A percentile compares a stretch with the other conserved stretches of the same genome.
These are phyloP conservation scores for Cuniculus paca DNA, from an alignment of 2,797 vertebrate species.

Conservation along the genomic window DNA sequence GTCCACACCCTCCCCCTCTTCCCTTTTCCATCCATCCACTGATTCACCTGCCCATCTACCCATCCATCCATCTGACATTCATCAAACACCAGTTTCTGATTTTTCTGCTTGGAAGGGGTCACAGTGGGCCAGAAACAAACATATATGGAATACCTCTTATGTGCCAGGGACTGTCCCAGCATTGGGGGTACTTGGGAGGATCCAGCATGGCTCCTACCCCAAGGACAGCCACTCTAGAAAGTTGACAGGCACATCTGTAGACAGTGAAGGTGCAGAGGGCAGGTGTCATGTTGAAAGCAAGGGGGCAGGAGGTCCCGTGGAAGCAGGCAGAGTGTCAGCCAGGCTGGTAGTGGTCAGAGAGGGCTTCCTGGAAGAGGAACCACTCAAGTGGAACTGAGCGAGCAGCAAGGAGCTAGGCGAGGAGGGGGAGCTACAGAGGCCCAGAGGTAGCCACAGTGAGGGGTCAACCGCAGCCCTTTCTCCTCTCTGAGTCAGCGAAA, in stretches of 20 bases:
- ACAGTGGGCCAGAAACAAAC: neutral
- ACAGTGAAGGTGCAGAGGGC: neutral
- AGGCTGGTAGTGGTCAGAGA: neutral
- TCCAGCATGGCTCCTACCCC: neutral
- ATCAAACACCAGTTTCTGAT: neutral
- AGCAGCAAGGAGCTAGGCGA: conserved; percentile 72
- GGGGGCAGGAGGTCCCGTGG: neutral
- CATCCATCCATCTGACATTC: neutral
- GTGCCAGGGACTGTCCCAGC: neutral
- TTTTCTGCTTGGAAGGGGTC: neutral
- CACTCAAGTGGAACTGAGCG: too few species aligned
- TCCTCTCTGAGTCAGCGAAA: neutral
- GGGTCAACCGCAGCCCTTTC: neutral
- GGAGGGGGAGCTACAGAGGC: neutral
- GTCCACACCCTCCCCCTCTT: neutral
- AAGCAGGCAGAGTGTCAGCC: neutral
- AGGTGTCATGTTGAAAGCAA: neutral
- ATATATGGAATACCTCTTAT: neutral
- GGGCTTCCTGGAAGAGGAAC: neutral
- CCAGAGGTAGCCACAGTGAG: neutral
- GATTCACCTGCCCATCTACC: neutral
- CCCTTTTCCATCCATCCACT: neutral
- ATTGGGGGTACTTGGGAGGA: neutral
- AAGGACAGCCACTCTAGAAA: neutral
- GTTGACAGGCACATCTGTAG: neutral